Conservation (phyloP, 2,797 vertebrate genomes). For the Chaunax sp. region DNA sequence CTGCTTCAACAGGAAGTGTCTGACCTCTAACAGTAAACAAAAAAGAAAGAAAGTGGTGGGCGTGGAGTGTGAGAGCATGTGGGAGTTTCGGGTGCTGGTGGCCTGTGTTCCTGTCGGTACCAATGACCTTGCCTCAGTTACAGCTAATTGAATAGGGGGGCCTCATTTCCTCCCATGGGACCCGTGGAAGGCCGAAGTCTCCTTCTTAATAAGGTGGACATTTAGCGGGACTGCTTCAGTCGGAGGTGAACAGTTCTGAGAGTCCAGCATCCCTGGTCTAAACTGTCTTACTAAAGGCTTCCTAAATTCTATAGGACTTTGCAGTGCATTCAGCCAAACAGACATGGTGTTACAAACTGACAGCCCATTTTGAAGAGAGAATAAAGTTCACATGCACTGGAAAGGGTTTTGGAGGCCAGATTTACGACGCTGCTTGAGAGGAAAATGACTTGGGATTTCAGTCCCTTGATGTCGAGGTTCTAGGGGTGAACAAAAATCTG, state of each 20-base stretch:
- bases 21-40: constrained; percentile 49
- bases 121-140: constrained; percentile 69
- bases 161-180: constrained; percentile 70
- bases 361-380: neutral
- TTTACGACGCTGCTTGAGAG: constrained; percentile 48
- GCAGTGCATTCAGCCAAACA: neutral
- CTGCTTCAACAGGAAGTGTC: constrained; percentile 47
- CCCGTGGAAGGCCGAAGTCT: constrained; percentile 41
- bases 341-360: neutral
- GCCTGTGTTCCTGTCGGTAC: constrained; percentile 56
- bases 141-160: constrained; percentile 64
- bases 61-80: constrained; percentile 16
- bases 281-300: neutral
- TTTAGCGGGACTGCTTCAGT: constrained; percentile 29
- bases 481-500: constrained; percentile 58
- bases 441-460: constrained; percentile 35
- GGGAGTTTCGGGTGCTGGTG: constrained; percentile 40
- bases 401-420: constrained; percentile 39
- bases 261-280: constrained; percentile 41
- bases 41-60: constrained; percentile 5
- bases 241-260: constrained; percentile 43
- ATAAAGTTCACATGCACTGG: constrained; percentile 9
- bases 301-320: constrained; percentile 15
- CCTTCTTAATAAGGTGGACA: constrained; percentile 60
- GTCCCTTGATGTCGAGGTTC: constrained; percentile 36